Evolutionary conservation across 2,113 vertebrate genomes (phyloP), one percentile per base, ranked within the genome.

Genomic region (Mungos mungo): DNA sequence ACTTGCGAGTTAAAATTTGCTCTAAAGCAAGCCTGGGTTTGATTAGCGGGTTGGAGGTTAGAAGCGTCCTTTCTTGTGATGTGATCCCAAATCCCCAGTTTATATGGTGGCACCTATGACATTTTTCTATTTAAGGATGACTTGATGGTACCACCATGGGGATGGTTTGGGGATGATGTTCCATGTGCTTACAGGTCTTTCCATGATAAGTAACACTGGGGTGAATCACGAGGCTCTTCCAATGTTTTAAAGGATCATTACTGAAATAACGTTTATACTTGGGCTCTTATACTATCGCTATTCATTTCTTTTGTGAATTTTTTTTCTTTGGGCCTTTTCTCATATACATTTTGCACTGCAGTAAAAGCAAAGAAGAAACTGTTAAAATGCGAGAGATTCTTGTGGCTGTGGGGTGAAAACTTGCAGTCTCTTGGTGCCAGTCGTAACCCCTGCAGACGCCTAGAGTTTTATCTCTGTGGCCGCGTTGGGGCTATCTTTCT

Each of bases 231-330:
- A 95, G 33, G 27, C 19, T 88, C 38, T 38, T 95, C 76, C 72
- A 50, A 9, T 81, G 68, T 15, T 88, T 72, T 13, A 85, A 92
- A 92, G 33, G 54, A 74, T 92, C 88, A 50, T 95, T 96, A 65
- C 57, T 79, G n/a, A 92, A 96, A 76, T 88, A 27, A 38, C 88
- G 35, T 82, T 81, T 31, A 33, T 91, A 60, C 38, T 47, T 60
- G 88, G 82, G 9, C 35, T 90, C n/a, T 65, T 31, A 21, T 50
- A 74, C 57, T 91, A 86, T 77, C 31, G 83, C 50, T 91, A 33
- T 84, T 92, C 31, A 15, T 95, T 95, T 86, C 57, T 96, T 71
- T 83, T 19, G 12, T 76, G 27, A 15, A 71, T 12, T 68, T 90
- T 83, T 66, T 93, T 27, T 31, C 7, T 38, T 19, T 76, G 33